Base-by-base conservation (phyloP, 2,888 invertebrate species). In the Cheilosia impressa region DNA sequence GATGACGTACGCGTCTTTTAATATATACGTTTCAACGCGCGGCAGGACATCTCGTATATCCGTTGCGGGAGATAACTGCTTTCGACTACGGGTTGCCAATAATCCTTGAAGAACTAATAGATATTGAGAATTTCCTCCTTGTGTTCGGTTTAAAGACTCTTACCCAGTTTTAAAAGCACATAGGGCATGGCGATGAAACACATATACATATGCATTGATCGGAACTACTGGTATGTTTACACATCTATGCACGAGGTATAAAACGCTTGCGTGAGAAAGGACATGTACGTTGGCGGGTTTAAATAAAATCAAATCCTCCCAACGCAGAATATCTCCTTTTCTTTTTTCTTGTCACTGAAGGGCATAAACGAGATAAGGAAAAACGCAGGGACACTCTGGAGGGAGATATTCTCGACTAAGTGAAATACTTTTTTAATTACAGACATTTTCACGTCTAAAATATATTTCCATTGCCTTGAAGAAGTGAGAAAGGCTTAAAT, bases 361-460 rank as follows among this genome's bases (percentile, higher is more conserved):
- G 53, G 7, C 10, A 43, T 17, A 19, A 34, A 6, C 4, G 17
- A 17, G 9, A 47, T 1, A 47, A 2, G 17, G 17, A 9, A 9
- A 47, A 17, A 27, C 6, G 27, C 27, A 27, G 6, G 7, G 43
- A 43, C 6, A 43, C 6, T n/a, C 9, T 4, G 19, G 9, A 19
- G n/a, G 34, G 24, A 34, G 52, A 71, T 62, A 41, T 17, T 27
- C 41, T 22, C 19, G 2, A 22, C 38, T 43, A 62, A 62, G 62
- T 53, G 72, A 24, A 79, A 79, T 72, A 52, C 45, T 31, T 78
- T 79, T 79, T 79, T 72, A 72, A 72, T 79, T 53, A 47, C 1
- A 17, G 43, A 17, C 27, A 52, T 63, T 55, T 60, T 15, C 19
- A n/a, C n/a, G 43, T 63, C 9, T 19, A 47, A 63, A 63, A 57